Base-by-base conservation (phyloP, 2,797 vertebrate species). In the Staurois parvus region DNA sequence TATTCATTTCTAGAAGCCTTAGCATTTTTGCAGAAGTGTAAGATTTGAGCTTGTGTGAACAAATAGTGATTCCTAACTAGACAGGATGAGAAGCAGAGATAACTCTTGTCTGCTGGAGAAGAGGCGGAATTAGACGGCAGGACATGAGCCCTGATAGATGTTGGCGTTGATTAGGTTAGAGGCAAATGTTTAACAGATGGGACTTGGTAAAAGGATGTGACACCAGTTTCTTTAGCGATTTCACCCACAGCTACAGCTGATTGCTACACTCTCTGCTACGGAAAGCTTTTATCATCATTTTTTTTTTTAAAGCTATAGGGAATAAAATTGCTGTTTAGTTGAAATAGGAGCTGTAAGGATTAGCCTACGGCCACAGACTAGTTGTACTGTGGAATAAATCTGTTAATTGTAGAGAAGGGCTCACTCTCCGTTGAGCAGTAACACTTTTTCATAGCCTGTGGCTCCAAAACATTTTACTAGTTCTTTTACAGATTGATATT, bases 141-240 rank as follows among this genome's bases (percentile, higher is more conserved):
- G 62, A 56, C 70, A 72, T 29, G 59, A 56, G n/a, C 64, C 17
- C 69, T 87, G 81, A 87, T 83, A 52, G 85, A 87, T 69, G 30
- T 83, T 84, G 70, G 76, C 80, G 24, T 75, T 87, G 85, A 83
- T 87, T 87, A 69, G 81, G 81, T 87, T 87, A 87, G 76, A 83
- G 70, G 70, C 76, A 87, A 79, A 75, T 75, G 81, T 79, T 59
- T 83, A 83, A 83, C 81, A 84, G 81, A 87, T 84, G 81, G 77
- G 76, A 42, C 64, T 52, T 66, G 69, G 75, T 79, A 66, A 72
- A 28, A 74, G 75, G 73, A 78, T 52, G 52, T 87, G 81, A 79
- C 81, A 79, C 68, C 26, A 64, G 69, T 42, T 83, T 62, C 70
- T 79, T 69, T 68, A 75, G 59, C 34, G 40, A 77, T 83, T 77